These are phyloP conservation scores for Enoplosus armatus DNA, from an alignment of 2,797 vertebrate species.

Conservation along the genomic window DNA sequence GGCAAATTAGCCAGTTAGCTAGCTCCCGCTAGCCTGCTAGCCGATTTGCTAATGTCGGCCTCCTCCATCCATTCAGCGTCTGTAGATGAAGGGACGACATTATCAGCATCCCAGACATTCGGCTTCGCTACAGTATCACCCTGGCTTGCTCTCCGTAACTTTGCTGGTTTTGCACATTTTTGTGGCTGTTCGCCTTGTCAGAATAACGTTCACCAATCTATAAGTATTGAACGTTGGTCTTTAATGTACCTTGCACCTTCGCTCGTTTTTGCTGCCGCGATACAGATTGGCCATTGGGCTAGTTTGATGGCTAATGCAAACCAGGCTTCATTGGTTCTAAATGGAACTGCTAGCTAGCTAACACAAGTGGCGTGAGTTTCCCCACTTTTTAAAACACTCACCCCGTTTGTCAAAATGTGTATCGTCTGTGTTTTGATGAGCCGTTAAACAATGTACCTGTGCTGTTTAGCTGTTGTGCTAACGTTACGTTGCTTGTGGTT, in stretches of 20 bases:
- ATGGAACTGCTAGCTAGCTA: slow-evolving; percentile 19
- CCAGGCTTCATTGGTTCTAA: slow-evolving; percentile 1
- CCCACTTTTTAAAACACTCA: background rate
- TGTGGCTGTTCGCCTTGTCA: background rate
- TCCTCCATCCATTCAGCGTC: slow-evolving; percentile 74
- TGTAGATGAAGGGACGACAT: slow-evolving; percentile 50
- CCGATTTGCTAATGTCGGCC: slow-evolving; percentile 77
- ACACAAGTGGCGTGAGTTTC: background rate
- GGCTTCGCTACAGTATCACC: background rate
- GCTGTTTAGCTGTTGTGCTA: background rate
- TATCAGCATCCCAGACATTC: slow-evolving; percentile 14
- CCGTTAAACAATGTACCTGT: background rate
- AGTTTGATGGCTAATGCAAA: slow-evolving; percentile 50
- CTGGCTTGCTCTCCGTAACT: background rate
- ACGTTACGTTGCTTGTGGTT: slow-evolving; percentile 1
- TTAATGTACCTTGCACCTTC: slow-evolving; percentile 11
- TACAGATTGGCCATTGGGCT: slow-evolving; percentile 28
- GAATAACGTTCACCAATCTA: background rate
- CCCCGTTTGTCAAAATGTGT: background rate
- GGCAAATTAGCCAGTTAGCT: slow-evolving; percentile 79
- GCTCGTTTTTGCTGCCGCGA: slow-evolving; percentile 17
- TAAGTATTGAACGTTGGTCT: background rate
- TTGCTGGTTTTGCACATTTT: background rate
- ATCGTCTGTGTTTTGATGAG: background rate
- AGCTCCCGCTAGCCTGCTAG: slow-evolving; percentile 69